Evolutionary conservation across 2,797 vertebrate genomes (phyloP).

Genomic region (Sebastes itinus): DNA sequence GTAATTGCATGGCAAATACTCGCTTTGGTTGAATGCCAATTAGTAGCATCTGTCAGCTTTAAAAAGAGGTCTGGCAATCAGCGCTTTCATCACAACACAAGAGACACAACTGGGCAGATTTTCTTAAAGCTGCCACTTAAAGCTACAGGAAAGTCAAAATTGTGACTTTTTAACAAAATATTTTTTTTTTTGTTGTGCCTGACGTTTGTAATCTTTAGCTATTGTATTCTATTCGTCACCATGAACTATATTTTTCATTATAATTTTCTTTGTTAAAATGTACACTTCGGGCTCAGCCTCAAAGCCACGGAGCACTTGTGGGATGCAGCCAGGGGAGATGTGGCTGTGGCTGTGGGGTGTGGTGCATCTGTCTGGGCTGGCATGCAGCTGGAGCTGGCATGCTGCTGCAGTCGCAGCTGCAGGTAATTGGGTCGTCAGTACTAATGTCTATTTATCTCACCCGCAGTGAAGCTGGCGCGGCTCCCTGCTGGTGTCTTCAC

Average conservation of each 20-base stretch:
- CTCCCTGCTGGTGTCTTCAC: slow-evolving; percentile 37
- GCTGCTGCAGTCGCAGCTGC: slow-evolving; percentile 47
- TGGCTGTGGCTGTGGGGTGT: slow-evolving; percentile 2
- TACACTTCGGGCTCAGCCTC: not conserved
- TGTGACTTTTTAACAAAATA: not conserved
- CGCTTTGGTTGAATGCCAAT: slow-evolving; percentile 31
- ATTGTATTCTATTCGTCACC: not conserved
- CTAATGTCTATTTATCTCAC: slow-evolving; percentile 62
- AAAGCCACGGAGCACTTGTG: not conserved
- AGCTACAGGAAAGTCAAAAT: not conserved
- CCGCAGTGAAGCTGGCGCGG: slow-evolving; percentile 26
- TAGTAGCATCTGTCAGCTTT: slow-evolving; percentile 47
- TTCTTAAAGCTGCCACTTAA: not conserved
- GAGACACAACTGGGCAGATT: not conserved
- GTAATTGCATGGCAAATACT: slow-evolving; percentile 31
- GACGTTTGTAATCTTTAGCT: not conserved
- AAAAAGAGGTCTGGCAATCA: slow-evolving; percentile 25
- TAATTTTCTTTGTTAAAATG: not conserved
- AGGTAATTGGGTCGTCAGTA: slow-evolving; percentile 65
- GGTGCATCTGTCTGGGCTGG: slow-evolving; percentile 49
- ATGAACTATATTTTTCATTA: not conserved
- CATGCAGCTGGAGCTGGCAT: slow-evolving; percentile 35
- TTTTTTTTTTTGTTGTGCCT: not conserved
- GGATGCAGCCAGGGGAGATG: not conserved
- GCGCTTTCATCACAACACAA: not conserved